phyloP scores from a whole-genome alignment of 2,888 invertebrate genomes.

The Sminthurides aquaticus region DNA sequence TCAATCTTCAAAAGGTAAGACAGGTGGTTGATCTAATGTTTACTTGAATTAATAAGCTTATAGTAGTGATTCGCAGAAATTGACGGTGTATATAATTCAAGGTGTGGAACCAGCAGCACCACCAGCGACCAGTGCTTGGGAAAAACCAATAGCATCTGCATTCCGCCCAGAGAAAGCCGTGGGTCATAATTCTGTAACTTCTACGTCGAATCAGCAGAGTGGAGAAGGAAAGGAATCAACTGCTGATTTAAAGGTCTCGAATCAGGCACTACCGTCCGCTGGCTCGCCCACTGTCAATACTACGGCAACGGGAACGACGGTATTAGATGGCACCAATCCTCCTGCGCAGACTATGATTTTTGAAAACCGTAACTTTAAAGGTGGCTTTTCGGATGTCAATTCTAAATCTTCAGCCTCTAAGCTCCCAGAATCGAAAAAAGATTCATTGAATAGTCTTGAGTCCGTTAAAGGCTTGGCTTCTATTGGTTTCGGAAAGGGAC shows the following conservation, averaged over 20 bases:
- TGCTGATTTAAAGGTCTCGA: neutral
- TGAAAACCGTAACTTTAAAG: slow-evolving; percentile 40
- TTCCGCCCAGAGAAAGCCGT: slow-evolving; percentile 17
- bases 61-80: neutral
- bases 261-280: neutral
- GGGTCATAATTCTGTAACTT: neutral
- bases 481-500: slow-evolving; percentile 32
- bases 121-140: slow-evolving; percentile 28
- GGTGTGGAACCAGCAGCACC: slow-evolving; percentile 16
- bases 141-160: slow-evolving; percentile 24
- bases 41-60: no score
- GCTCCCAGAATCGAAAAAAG: slow-evolving; percentile 24
- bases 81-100: neutral
- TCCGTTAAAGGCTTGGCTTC: slow-evolving; percentile 28
- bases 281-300: slow-evolving; percentile 3
- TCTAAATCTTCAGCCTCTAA: slow-evolving; percentile 13
- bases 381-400: slow-evolving; percentile 22
- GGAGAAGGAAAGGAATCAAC: neutral
- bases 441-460: slow-evolving; percentile 24
- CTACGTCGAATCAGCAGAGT: neutral
- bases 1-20: slow-evolving; percentile 10
- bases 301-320: slow-evolving; percentile 1
- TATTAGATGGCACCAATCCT: slow-evolving; percentile 32
- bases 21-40: neutral
- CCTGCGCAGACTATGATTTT: slow-evolving; percentile 41